These are phyloP conservation scores for Nasonovia ribisnigri DNA, from an alignment of 2,888 invertebrate species.

Conservation along the genomic window DNA sequence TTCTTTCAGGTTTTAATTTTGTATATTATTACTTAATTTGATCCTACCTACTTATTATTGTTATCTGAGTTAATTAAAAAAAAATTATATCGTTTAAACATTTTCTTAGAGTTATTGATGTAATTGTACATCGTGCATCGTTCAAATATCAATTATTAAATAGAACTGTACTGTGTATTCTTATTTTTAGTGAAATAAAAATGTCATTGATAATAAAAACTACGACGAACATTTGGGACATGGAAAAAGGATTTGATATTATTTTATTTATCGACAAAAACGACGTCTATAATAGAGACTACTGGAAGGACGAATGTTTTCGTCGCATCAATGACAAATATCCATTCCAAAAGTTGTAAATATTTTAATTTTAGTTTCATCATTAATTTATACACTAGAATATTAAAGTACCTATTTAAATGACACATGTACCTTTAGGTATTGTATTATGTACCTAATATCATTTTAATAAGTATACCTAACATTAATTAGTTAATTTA, in stretches of 20 bases:
- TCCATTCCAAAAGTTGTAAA: not conserved
- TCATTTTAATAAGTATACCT: not conserved
- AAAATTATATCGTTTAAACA: not conserved
- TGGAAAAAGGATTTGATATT: slow-evolving; percentile 6
- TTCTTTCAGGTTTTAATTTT: not conserved
- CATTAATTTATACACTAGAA: not conserved
- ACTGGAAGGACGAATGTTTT: not conserved
- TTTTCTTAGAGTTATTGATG: not conserved
- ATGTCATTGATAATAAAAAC: slow-evolving; percentile 2
- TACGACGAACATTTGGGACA: not conserved
- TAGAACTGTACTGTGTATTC: not conserved
- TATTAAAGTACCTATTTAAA: not conserved
- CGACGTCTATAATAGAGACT: not conserved
- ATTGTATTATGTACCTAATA: not conserved
- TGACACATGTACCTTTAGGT: not conserved
- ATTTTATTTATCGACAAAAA: slow-evolving; percentile 9
- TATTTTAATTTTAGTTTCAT: not conserved
- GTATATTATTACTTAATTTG: not conserved
- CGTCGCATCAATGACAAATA: not conserved
- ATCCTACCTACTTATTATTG: not conserved
- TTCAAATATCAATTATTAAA: not conserved
- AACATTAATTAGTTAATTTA: not conserved
- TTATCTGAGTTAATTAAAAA: not conserved
- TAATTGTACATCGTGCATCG: not conserved
- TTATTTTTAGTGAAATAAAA: not conserved